Conservation (phyloP, 2,113 vertebrate genomes). For the Clarias gariepinus region DNA sequence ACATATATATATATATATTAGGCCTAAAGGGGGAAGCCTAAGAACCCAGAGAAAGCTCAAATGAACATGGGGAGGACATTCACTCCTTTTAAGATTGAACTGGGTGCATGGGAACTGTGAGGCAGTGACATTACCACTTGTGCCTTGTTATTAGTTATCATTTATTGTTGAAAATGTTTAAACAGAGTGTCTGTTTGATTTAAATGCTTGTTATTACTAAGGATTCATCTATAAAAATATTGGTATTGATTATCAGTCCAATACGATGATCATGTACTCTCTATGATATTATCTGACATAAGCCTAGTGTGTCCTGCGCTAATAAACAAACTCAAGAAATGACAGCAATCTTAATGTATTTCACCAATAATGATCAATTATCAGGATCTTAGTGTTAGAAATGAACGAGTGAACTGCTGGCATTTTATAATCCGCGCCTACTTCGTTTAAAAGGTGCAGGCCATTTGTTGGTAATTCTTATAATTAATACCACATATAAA, state of each 20-base stretch:
- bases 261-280: background rate
- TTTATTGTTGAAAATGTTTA: too few species aligned
- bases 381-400: background rate
- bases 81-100: too few species aligned
- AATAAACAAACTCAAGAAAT: background rate
- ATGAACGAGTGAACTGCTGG: too few species aligned
- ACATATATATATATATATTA: too few species aligned
- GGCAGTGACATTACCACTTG: background rate
- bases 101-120: too few species aligned
- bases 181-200: too few species aligned
- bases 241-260: background rate
- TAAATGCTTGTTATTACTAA: background rate
- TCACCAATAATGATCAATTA: background rate
- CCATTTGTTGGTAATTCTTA: too few species aligned
- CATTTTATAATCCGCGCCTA: too few species aligned
- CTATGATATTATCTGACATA: background rate
- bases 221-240: background rate
- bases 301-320: background rate
- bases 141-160: too few species aligned
- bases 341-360: background rate
- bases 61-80: background rate
- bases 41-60: background rate
- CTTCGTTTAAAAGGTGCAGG: too few species aligned
- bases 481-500: too few species aligned
- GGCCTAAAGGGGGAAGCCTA: background rate